phyloP scores from a whole-genome alignment of 1,140 invertebrate species.

The Plutomurus gul region DNA sequence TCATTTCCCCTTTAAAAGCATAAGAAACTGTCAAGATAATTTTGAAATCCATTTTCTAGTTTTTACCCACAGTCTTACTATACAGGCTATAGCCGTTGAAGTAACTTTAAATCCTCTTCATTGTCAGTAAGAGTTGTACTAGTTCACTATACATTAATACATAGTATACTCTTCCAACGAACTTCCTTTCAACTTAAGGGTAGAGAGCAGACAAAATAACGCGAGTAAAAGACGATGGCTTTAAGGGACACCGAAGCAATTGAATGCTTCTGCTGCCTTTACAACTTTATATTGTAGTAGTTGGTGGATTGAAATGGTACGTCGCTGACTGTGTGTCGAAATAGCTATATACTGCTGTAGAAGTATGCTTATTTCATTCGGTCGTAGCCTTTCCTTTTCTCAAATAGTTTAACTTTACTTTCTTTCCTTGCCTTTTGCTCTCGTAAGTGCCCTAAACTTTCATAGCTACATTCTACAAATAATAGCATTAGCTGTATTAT shows the following conservation, averaged over 20 bases:
- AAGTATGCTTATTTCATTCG: neutral
- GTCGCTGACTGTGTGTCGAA: neutral
- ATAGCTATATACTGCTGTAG: neutral
- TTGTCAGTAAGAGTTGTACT: neutral
- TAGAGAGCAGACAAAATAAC: too few species aligned
- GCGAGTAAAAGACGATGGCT: neutral
- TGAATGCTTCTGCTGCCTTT: neutral
- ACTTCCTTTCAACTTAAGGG: neutral
- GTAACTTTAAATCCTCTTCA: constrained; percentile 2
- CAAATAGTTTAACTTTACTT: neutral
- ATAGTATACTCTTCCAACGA: neutral
- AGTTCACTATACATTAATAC: neutral
- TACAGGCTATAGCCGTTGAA: neutral
- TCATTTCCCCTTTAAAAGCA: neutral
- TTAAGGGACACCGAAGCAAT: neutral
- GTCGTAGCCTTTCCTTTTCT: neutral
- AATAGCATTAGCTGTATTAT: constrained; percentile 13
- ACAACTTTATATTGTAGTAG: neutral
- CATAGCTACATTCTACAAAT: neutral
- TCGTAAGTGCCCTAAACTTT: constrained; percentile 17
- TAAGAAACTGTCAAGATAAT: neutral
- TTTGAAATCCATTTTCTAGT: constrained; percentile 1
- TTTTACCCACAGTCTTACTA: neutral
- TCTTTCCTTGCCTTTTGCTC: constrained; percentile 5
- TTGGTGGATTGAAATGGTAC: neutral